Percentiles rank a stretch among this genome's conserved stretches.
Evolutionary conservation across 2,113 vertebrate genomes (phyloP).

Genomic region (Calidris pugnax): DNA sequence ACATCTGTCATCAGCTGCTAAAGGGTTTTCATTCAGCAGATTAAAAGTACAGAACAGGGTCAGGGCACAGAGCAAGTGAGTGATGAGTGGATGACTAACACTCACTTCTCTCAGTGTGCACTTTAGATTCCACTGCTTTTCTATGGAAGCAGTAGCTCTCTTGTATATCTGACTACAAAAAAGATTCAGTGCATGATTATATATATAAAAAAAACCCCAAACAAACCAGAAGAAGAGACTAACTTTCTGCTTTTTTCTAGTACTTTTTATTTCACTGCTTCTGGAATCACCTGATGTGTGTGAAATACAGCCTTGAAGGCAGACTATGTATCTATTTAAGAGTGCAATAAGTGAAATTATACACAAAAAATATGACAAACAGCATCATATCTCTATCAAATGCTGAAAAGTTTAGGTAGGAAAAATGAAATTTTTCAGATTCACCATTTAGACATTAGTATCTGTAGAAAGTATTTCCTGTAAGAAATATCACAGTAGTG

Average conservation of each 20-base stretch:
- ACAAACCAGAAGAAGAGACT: background rate
- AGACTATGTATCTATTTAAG: background rate
- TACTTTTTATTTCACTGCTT: background rate
- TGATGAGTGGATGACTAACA: background rate
- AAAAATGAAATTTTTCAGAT: background rate
- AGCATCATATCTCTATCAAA: background rate
- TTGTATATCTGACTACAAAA: background rate
- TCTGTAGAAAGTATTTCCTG: background rate
- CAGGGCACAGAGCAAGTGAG: constrained; percentile 16
- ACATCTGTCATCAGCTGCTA: background rate
- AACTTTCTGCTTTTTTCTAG: background rate
- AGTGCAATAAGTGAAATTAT: background rate
- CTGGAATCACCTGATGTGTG: background rate
- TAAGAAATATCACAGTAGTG: background rate
- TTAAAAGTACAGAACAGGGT: background rate
- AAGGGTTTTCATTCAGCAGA: constrained; percentile 17
- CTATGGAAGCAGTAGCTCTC: background rate
- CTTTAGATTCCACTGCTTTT: background rate
- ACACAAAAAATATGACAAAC: background rate
- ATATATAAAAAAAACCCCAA: background rate
- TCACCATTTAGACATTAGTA: background rate
- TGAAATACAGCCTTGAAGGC: background rate
- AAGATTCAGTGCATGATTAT: background rate
- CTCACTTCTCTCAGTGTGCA: background rate
- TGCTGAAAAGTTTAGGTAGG: background rate